Conservation (phyloP, 2,113 vertebrate species). For the Coptodon rendalli region DNA sequence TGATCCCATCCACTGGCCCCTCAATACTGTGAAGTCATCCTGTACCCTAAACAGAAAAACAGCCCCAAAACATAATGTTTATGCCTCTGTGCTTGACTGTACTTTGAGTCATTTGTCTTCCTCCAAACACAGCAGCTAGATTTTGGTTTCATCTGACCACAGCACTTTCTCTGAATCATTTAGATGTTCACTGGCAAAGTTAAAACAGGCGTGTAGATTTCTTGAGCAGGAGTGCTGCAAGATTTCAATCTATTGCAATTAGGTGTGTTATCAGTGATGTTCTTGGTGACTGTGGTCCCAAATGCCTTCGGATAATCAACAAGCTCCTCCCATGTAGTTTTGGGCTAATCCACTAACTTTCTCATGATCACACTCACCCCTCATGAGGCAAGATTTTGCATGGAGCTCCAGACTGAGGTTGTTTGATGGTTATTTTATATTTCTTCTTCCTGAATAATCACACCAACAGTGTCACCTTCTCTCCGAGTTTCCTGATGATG, state of each 20-base stretch:
- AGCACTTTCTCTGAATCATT: neutral
- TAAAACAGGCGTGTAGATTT: neutral
- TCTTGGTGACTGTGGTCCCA: neutral
- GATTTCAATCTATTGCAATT: neutral
- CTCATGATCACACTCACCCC: neutral
- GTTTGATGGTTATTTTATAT: neutral
- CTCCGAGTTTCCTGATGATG: neutral
- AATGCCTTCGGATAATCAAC: neutral
- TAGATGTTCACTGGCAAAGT: neutral
- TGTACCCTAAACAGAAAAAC: neutral
- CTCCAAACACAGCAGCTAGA: neutral
- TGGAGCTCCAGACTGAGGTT: neutral
- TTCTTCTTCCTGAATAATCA: neutral
- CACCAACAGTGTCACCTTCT: neutral
- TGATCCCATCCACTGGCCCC: neutral
- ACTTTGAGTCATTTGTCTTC: neutral
- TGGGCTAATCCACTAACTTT: neutral
- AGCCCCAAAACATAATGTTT: neutral
- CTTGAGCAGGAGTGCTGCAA: neutral
- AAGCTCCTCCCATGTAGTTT: neutral
- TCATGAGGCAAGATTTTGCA: neutral
- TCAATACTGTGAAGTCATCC: neutral
- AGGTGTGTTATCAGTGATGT: neutral
- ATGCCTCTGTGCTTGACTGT: neutral
- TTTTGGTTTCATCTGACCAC: neutral